phyloP scores from a whole-genome alignment of 2,797 vertebrate species.

The Platalea minor region DNA sequence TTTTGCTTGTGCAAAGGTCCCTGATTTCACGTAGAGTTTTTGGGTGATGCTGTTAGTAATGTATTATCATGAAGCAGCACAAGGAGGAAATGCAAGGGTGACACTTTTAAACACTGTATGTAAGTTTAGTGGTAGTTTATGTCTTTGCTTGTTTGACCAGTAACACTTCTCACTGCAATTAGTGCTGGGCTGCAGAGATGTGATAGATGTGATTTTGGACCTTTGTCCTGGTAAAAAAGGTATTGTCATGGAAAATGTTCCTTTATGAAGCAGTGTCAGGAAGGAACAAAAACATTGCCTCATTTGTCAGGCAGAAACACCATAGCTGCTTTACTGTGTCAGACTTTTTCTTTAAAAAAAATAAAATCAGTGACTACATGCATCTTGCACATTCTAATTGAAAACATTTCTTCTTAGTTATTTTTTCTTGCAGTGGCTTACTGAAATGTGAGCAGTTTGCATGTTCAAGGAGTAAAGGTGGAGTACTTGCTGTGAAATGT shows the following conservation, averaged over 20 bases:
- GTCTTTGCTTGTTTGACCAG: background rate
- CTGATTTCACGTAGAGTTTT: background rate
- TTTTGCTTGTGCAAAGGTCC: background rate
- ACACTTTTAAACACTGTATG: background rate
- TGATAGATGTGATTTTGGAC: background rate
- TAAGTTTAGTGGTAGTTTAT: background rate
- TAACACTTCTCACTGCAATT: background rate
- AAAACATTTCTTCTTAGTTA: background rate
- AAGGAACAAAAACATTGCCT: background rate
- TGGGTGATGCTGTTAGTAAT: background rate
- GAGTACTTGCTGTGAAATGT: background rate
- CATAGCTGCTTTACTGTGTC: background rate
- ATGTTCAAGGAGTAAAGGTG: background rate
- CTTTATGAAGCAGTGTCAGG: background rate
- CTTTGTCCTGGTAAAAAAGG: background rate
- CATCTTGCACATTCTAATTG: background rate
- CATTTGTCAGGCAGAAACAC: background rate
- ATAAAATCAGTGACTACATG: background rate
- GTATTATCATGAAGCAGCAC: background rate
- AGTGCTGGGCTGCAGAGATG: background rate
- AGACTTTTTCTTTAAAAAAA: background rate
- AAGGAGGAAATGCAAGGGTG: background rate
- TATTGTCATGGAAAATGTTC: background rate
- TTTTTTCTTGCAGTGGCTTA: background rate
- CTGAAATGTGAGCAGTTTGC: background rate